Percentiles rank a stretch among this genome's conserved stretches.
These are phyloP conservation scores for Cheirogaleus medius DNA, from an alignment of 2,113 vertebrate species.

Conservation along the genomic window DNA sequence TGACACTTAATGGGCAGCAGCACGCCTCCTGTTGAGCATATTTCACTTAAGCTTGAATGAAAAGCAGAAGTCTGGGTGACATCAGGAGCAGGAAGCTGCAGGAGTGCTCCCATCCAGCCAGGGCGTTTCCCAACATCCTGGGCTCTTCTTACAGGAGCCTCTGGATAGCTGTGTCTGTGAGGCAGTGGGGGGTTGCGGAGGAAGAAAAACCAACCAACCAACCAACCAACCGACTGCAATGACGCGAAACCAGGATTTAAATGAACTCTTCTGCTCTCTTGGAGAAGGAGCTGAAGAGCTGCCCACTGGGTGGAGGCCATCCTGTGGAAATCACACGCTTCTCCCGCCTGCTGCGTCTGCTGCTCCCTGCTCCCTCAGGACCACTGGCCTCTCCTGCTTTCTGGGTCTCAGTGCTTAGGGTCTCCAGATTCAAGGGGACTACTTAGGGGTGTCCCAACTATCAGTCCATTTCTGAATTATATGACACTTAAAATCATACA, in stretches of 20 bases:
- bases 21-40: too few species aligned
- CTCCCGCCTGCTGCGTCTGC: background rate
- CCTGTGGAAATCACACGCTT: background rate
- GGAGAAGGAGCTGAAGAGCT: too few species aligned
- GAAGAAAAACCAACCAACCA: background rate
- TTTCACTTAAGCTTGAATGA: background rate
- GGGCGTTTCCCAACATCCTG: background rate
- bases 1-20: background rate
- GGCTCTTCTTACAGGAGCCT: background rate
- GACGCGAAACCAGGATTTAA: background rate
- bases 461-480: background rate
- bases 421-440: too few species aligned
- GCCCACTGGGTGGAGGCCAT: rapidly evolving
- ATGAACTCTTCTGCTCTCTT: background rate
- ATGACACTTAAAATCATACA: background rate
- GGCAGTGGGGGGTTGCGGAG: too few species aligned
- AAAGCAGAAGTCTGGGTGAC: background rate
- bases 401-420: too few species aligned
- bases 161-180: too few species aligned
- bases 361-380: background rate
- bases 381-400: background rate
- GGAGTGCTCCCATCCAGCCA: too few species aligned
- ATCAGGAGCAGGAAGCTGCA: background rate
- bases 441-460: background rate
- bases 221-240: background rate